Evolutionary conservation across 2,888 invertebrate genomes (phyloP).

Genomic region (Mechanitis mazaeus): DNA sequence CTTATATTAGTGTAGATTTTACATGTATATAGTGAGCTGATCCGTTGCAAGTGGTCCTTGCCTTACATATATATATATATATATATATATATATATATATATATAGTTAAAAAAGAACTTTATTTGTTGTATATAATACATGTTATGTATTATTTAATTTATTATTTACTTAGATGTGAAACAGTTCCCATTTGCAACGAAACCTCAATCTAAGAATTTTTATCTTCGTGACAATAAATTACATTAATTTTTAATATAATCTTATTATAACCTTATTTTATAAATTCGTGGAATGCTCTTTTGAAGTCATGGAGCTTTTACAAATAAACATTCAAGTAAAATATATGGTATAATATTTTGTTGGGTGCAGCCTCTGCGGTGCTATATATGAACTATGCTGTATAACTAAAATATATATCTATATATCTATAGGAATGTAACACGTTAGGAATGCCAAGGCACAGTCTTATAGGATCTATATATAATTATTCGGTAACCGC

Average conservation of each 20-base stretch:
- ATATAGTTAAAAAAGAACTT: too few species aligned
- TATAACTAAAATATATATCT: conserved; percentile 15
- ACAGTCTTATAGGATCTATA: conserved; percentile 49
- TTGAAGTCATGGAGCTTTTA: conserved; percentile 63
- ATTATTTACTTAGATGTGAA: not conserved
- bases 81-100: too few species aligned
- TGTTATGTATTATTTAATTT: too few species aligned
- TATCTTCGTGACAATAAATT: not conserved
- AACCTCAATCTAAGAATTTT: not conserved
- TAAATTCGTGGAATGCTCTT: conserved; percentile 59
- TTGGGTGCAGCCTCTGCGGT: conserved; percentile 15
- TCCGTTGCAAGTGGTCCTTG: too few species aligned
- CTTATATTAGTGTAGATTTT: too few species aligned
- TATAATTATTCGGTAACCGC: conserved; percentile 50
- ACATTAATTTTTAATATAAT: conserved; percentile 15
- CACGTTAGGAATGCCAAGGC: conserved; percentile 42
- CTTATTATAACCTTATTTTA: conserved; percentile 23
- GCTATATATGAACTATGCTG: not conserved
- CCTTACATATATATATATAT: not conserved
- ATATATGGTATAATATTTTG: conserved; percentile 16
- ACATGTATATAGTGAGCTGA: too few species aligned
- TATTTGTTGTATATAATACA: too few species aligned
- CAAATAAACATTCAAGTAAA: conserved; percentile 18
- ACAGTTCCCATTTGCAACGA: not conserved
- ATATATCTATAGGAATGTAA: conserved; percentile 25